A percentile compares a stretch with the other conserved stretches of the same genome.
phyloP scores from a whole-genome alignment of 2,797 vertebrate genomes.

The Clarias pachynema region DNA sequence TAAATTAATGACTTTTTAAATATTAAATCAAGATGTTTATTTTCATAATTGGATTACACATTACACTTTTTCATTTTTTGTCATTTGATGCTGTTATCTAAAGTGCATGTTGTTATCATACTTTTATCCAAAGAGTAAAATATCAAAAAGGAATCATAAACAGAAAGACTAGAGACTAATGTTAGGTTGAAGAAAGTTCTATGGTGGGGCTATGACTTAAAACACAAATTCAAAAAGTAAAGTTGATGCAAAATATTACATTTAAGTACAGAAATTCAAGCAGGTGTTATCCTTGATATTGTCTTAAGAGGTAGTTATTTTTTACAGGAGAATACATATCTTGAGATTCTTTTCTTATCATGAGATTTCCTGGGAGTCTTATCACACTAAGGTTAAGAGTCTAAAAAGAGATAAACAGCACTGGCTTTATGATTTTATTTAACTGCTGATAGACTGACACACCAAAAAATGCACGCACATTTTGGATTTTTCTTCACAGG shows the following conservation, averaged over 20 bases:
- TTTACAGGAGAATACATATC: neutral
- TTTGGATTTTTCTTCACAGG: conserved; percentile 69
- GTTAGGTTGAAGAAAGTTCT: neutral
- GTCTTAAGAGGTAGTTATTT: neutral
- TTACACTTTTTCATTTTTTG: neutral
- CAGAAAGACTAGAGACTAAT: neutral
- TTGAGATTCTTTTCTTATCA: conserved; percentile 8
- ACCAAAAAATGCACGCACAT: neutral
- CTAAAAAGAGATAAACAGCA: conserved; percentile 23
- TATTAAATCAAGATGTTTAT: neutral
- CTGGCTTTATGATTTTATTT: neutral
- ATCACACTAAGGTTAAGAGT: neutral
- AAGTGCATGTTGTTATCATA: neutral
- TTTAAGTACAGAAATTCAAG: neutral
- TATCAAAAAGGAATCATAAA: neutral
- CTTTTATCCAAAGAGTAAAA: too few species aligned
- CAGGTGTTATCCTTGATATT: neutral
- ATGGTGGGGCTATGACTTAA: neutral
- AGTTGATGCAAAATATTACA: neutral
- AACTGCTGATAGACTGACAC: neutral
- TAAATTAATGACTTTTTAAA: neutral
- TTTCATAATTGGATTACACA: neutral
- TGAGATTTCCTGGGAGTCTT: conserved; percentile 57
- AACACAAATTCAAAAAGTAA: neutral
- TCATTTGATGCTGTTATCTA: neutral